Base-by-base conservation (phyloP, 2,113 vertebrate species). In the Sylvilagus bachmani region DNA sequence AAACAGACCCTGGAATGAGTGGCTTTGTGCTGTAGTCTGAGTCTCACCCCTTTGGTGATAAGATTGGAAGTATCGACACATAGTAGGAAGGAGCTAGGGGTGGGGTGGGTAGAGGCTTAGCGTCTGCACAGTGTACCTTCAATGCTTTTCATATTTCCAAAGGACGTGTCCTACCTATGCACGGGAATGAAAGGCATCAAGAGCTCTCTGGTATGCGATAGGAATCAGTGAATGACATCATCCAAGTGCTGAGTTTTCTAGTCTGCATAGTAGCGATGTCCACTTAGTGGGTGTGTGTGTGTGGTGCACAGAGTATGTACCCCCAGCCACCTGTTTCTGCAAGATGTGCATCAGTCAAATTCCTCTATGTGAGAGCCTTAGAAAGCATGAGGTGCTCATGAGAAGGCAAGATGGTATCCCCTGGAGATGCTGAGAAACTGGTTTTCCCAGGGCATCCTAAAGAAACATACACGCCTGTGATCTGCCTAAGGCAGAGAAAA, bases 181-280 rank as follows among this genome's bases (percentile, higher is more conserved):
- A 6, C 24, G 64, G 29, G 49, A 81, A 61, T 9, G 5, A 61
- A 16, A 55, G 24, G 25, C 58, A 79, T 36, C 44, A 49, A 8
- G 12, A 11, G 11, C 16, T 19, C 22, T 36, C 74, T 82, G 71
- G 31, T 33, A 22, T 29, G 14, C 10, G 73, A 16, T 3, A 67
- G 71, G 36, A 70, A 31, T 66, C 82, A 78, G 3, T 82, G 29
- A 78, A 71, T 91, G 75, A 80, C 10, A 73, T 22, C 69, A 70
- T 73, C 22, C n/a, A 66, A 85, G 74, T 66, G 67, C 44, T 85
- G 17, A 19, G 9, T 86, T 92, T 96, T 64, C 75, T 86, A 69
- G 55, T 38, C 14, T 33, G 3, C 62, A 16, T 62, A 29, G 58
- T 9, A 75, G 17, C 82, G 86, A 80, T n/a, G 12, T 51, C 81